Evolutionary conservation across 2,113 vertebrate species (phyloP), one percentile per base, ranked within the genome.

Genomic region (Poecilia latipinna): DNA sequence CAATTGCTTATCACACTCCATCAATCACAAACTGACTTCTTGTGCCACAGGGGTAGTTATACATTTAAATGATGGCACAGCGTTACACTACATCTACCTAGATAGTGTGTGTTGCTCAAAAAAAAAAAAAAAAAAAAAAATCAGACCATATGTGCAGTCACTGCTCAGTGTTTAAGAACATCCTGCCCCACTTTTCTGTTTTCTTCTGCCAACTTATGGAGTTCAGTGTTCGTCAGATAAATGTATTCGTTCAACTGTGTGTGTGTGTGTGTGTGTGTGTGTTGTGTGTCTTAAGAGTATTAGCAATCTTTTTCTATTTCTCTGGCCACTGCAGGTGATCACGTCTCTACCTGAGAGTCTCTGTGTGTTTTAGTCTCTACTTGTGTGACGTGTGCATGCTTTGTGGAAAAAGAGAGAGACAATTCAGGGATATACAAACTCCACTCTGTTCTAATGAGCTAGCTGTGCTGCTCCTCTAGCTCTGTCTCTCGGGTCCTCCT

Each of bases 391-490:
- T 61, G 54, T 60, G 44, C 32, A 42, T 63, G n/a, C 15, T 57
- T 68, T 29, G 33, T 6, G 48, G 35, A 24, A 10, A 62, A 11
- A 69, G 29, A 42, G 39, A 62, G 32, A 70, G 26, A 70, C 10
- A 57, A 66, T 72, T 75, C 66, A 82, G 78, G 75, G 82, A 77
- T 65, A 80, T 84, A 86, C 80, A 75, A 57, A 75, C 39, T 82
- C 65, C 37, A 72, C 82, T 86, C 71, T 68, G n/a, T 63, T 28
- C 77, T 92, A 89, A 89, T 91, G 84, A 93, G 83, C 78, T 80
- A 64, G 86, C 79, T 69, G 63, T 72, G 79, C 69, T 48, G 68
- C 82, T 80, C 78, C 66, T 61, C 35, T 77, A 80, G 82, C 86
- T 86, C 78, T 81, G 85, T 90, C 86, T 91, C 86, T 65, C 68